These are phyloP conservation scores for Amiota communis DNA, from an alignment of 2,888 invertebrate genomes.

Conservation along the genomic window DNA sequence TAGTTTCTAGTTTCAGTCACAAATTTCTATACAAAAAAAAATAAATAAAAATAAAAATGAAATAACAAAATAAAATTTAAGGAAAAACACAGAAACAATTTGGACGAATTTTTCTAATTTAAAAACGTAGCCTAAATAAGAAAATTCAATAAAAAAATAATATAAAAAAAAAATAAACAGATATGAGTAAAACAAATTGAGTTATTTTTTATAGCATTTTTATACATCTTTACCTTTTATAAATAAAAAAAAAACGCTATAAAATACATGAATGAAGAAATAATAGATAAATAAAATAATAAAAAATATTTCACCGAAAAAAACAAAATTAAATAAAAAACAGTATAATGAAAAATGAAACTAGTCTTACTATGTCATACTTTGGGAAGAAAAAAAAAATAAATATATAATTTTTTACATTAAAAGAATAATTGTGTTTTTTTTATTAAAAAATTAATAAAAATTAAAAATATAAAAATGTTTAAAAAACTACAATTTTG, in stretches of 20 bases:
- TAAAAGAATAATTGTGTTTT: not conserved
- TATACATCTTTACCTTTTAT: not conserved
- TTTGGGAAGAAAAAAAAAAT: not conserved
- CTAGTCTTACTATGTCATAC: not conserved
- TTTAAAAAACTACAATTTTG: too few species aligned
- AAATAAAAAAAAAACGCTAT: slow-evolving; percentile 16
- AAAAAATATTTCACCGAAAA: too few species aligned
- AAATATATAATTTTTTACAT: slow-evolving; percentile 10
- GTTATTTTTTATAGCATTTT: slow-evolving; percentile 22
- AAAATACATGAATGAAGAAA: slow-evolving; percentile 22
- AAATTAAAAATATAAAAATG: not conserved
- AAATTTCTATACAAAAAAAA: not conserved
- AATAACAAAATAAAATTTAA: slow-evolving; percentile 53
- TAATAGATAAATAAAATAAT: not conserved
- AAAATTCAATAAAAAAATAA: slow-evolving; percentile 59
- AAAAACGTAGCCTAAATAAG: slow-evolving; percentile 70
- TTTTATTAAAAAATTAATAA: slow-evolving; percentile 6
- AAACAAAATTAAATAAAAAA: not conserved
- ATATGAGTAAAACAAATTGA: slow-evolving; percentile 1
- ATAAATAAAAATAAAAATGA: slow-evolving; percentile 27
- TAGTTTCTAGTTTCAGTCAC: slow-evolving; percentile 20
- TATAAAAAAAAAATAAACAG: not conserved
- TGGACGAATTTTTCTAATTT: slow-evolving; percentile 69
- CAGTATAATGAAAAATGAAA: slow-evolving; percentile 23
- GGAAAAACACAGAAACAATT: slow-evolving; percentile 20